phyloP scores from a whole-genome alignment of 2,888 invertebrate species.

The Thumatha senex region DNA sequence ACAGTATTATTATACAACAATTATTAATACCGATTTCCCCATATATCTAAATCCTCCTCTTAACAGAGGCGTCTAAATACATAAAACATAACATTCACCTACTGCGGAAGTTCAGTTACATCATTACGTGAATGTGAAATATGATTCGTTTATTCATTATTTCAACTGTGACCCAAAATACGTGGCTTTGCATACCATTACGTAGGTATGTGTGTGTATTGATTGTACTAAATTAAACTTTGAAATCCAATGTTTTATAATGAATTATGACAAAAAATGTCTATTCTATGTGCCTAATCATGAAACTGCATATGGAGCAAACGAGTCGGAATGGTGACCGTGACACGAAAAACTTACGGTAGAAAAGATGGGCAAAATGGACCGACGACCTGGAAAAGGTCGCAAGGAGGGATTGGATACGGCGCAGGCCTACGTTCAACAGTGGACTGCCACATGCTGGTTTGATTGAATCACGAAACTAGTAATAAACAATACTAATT shows the following conservation, averaged over 20 bases:
- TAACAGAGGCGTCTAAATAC: constrained; percentile 19
- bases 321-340: too few species aligned
- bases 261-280: not conserved
- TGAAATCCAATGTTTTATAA: not conserved
- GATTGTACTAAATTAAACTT: not conserved
- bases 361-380: too few species aligned
- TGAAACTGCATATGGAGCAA: too few species aligned
- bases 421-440: too few species aligned
- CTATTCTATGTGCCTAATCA: too few species aligned
- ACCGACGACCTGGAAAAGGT: too few species aligned
- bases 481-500: too few species aligned
- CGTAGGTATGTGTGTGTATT: not conserved
- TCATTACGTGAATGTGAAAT: constrained; percentile 21
- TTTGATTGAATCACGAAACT: too few species aligned
- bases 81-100: constrained; percentile 21
- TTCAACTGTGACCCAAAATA: constrained; percentile 46
- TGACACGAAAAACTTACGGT: too few species aligned
- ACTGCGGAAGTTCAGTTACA: constrained; percentile 39
- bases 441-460: too few species aligned
- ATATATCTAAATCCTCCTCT: constrained; percentile 18
- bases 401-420: too few species aligned
- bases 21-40: constrained; percentile 17
- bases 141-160: constrained; percentile 21
- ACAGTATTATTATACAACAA: constrained; percentile 21
- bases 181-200: constrained; percentile 17